Base-by-base conservation (phyloP, 2,888 invertebrate species). In the Drosophila nigritarsus region DNA sequence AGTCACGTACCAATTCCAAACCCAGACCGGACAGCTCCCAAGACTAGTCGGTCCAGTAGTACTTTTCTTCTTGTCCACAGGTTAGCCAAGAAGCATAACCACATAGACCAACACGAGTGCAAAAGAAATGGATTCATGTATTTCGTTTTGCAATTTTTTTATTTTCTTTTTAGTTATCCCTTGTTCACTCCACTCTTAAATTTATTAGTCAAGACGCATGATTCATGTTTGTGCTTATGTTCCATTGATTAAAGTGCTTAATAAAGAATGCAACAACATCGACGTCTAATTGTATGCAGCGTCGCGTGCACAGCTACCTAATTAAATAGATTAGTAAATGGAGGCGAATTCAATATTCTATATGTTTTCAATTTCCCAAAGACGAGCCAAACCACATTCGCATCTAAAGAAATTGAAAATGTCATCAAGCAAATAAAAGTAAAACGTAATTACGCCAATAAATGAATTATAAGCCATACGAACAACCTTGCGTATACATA, bases 391-490 rank as follows among this genome's bases (percentile, higher is more conserved):
- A 48, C 55, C 45, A 48, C 60, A 68, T 34, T 59, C 55, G 73
- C 74, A 83, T 83, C 78, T 73, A 81, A 81, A 67, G 81, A 78
- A 75, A 83, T 78, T 75, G 78, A 68, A 71, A 78, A 80, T 73
- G 81, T 80, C 72, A 78, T 80, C 71, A 75, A 83, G 78, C 81
- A 79, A 84, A 83, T 86, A 89, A 84, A 84, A 89, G 87, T 89
- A 89, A 87, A 90, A 89, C 80, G 77, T 83, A 89, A 89, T 90
- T 84, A 89, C 80, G 80, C 83, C 89, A 89, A 90, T 89, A 89
- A 89, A 89, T 90, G 84, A 90, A 89, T 90, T 90, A 90, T 89
- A 84, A 89, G 84, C 69, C 89, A 73, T 72, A 60, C 73, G 74
- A 73, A 73, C 65, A 70, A 75, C 71, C 50, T 13, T 15, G 65